Percentiles rank a stretch among this genome's conserved stretches.
These are phyloP conservation scores for Scomber colias DNA, from an alignment of 2,113 vertebrate genomes.

Conservation along the genomic window DNA sequence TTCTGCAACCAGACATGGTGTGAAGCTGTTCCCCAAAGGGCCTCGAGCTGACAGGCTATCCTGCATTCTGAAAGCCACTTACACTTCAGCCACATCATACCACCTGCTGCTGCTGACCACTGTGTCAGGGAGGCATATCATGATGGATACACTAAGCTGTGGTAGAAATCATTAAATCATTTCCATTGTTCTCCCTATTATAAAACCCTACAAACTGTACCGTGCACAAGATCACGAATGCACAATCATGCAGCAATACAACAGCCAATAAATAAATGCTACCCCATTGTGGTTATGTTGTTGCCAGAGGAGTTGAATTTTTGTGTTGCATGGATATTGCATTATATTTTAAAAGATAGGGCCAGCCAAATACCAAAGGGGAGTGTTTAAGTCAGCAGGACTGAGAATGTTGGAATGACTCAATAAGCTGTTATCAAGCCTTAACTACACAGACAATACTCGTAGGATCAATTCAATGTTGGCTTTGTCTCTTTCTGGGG, in stretches of 20 bases:
- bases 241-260: conserved; percentile 17
- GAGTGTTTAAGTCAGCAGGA: not conserved
- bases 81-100: conserved; percentile 77
- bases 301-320: not conserved
- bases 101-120: conserved; percentile 79
- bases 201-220: conserved; percentile 9
- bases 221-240: not conserved
- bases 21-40: conserved; percentile 73
- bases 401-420: not conserved
- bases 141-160: conserved; percentile 77
- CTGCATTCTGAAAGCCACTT: conserved; percentile 82
- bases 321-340: conserved; percentile 10
- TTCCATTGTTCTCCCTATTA: conserved; percentile 49
- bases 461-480: no score
- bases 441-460: no score
- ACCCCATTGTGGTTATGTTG: not conserved
- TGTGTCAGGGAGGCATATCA: conserved; percentile 63
- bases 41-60: conserved; percentile 79
- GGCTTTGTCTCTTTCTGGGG: no score
- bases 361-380: not conserved
- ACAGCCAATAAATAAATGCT: conserved; percentile 4
- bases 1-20: conserved; percentile 69
- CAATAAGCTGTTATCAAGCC: not conserved
- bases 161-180: conserved; percentile 69
- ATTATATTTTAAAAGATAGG: conserved; percentile 6